Evolutionary conservation across 2,888 invertebrate genomes (phyloP), one percentile per base, ranked within the genome.

Genomic region (Drosophila paranaensis): DNA sequence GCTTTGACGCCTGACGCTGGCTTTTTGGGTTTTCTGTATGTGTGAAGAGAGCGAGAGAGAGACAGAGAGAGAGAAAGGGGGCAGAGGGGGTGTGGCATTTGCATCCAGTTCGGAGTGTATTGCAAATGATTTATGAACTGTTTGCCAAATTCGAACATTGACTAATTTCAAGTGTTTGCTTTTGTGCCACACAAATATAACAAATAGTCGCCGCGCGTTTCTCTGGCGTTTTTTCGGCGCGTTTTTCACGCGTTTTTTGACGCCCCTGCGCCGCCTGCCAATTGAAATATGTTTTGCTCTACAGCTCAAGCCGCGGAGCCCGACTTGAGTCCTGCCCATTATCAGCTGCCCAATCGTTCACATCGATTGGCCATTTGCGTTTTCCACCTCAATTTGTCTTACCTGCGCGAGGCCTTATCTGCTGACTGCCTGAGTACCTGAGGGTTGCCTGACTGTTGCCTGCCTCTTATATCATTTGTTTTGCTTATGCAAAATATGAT

Each of bases 61-160:
- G 30, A 30, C 0, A 3, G 30, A 30, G 30, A 30, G 30, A 30
- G 30, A 3, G 30, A 3, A 30, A 30, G 30, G 6, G 30, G 6
- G 30, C n/a, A n/a, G n/a, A n/a, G 3, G 30, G 30, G 30, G 30
- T 0, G 30, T 2, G 30, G 30, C 30, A 8, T 33, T 33, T 33
- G 30, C 30, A 33, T 33, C 30, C 30, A 33, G 6, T 33, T 33
- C 30, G 27, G 25, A 60, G 43, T 58, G 55, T 71, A 58, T 78
- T 75, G 77, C 63, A 80, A 71, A 76, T 86, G 84, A 84, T 84
- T 84, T 85, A 84, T 76, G 83, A 83, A 74, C 76, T 76, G 67
- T 71, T 81, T 80, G 84, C 86, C 81, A 84, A 83, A 82, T 80
- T 74, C 68, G 62, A 86, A 80, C 84, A 70, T 82, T 86, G 84